Conservation (phyloP, 2,888 invertebrate genomes). For the Eristalinus aeneus region DNA sequence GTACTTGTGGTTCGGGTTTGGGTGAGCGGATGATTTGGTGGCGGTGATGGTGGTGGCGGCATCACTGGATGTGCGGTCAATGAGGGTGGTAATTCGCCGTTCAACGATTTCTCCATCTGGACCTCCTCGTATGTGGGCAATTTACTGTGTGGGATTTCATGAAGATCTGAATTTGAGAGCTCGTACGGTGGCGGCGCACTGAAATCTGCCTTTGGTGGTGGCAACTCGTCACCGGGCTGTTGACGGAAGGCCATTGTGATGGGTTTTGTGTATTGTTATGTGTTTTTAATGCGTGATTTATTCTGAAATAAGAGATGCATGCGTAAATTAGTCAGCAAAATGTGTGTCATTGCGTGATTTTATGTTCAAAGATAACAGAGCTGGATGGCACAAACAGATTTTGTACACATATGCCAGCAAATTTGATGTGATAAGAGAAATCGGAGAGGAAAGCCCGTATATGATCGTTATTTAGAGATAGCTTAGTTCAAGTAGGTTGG, state of each 20-base stretch:
- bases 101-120: slow-evolving; percentile 91
- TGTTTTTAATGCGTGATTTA: slow-evolving; percentile 41
- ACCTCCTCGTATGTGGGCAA: slow-evolving; percentile 95
- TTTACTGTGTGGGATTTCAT: slow-evolving; percentile 84
- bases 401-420: not conserved
- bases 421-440: not conserved
- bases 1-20: slow-evolving; percentile 74
- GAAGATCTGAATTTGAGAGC: slow-evolving; percentile 79
- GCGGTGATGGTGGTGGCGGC: slow-evolving; percentile 76
- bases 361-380: not conserved
- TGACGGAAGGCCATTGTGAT: slow-evolving; percentile 55
- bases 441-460: not conserved
- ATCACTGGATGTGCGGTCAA: slow-evolving; percentile 76
- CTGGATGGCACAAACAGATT: not conserved
- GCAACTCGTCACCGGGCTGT: slow-evolving; percentile 83
- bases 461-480: not conserved
- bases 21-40: slow-evolving; percentile 76
- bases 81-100: slow-evolving; percentile 84
- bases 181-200: slow-evolving; percentile 95
- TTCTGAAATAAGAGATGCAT: slow-evolving; percentile 25
- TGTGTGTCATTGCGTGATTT: not conserved
- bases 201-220: slow-evolving; percentile 91
- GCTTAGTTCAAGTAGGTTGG: not conserved
- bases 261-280: not conserved
- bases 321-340: not conserved